Conservation (phyloP, 2,797 vertebrate genomes). For the Tokudaia tokunoshimensis region DNA sequence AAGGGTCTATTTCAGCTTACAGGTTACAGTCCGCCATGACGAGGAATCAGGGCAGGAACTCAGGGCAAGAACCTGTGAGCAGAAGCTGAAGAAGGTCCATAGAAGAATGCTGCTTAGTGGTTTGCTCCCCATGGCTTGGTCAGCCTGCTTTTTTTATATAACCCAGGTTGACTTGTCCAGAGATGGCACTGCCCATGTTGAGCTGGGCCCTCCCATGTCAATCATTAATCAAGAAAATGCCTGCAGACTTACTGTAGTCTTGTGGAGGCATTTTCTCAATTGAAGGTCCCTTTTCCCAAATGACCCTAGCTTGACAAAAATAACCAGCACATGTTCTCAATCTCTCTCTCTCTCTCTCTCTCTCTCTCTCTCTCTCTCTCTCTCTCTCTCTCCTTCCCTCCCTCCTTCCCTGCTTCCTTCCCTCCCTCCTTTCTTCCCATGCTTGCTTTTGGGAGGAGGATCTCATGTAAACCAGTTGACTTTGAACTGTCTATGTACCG, state of each 20-base stretch:
- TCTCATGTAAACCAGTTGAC: not conserved
- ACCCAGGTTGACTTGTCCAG: not conserved
- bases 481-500: not conserved
- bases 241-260: not conserved
- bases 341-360: too few species aligned
- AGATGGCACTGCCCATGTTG: not conserved
- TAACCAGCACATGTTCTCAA: too few species aligned
- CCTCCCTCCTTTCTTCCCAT: not conserved
- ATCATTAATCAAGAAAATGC: not conserved
- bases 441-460: not conserved
- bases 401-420: not conserved
- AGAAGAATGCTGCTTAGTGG: not conserved
- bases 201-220: not conserved
- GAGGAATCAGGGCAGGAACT: not conserved
- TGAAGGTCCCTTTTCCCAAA: not conserved
- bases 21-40: not conserved
- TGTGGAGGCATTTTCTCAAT: not conserved
- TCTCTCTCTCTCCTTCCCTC: too few species aligned
- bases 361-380: too few species aligned
- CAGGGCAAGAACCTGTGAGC: not conserved
- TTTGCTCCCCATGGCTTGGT: not conserved
- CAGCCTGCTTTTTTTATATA: not conserved
- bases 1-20: not conserved
- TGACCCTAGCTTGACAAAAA: not conserved
- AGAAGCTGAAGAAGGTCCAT: not conserved